These are phyloP conservation scores for Drosophila demipolita DNA, from an alignment of 2,888 invertebrate genomes.

Conservation along the genomic window DNA sequence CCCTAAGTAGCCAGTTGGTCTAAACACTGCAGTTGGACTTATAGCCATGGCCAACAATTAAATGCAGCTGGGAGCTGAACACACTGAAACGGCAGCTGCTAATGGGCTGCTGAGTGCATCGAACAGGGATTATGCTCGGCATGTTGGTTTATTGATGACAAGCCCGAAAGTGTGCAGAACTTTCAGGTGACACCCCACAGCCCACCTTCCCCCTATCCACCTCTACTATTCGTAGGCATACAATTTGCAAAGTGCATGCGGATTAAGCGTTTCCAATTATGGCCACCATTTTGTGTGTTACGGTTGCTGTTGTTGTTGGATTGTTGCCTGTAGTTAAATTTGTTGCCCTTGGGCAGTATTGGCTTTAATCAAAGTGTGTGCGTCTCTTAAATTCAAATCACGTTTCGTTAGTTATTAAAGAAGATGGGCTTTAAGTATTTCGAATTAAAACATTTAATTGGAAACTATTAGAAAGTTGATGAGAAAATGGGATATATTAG, in stretches of 20 bases:
- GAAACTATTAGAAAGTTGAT: background rate
- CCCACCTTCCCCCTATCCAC: background rate
- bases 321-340: constrained; percentile 1
- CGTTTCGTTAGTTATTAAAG: background rate
- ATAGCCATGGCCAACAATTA: constrained; percentile 6
- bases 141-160: constrained; percentile 46
- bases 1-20: constrained; percentile 11
- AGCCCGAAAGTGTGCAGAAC: constrained; percentile 18
- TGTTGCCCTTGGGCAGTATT: constrained; percentile 1
- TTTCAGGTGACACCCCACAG: background rate
- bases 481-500: background rate
- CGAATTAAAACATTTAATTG: background rate
- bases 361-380: constrained; percentile 3
- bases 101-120: constrained; percentile 34
- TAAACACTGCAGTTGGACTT: constrained; percentile 2
- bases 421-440: background rate
- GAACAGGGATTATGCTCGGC: constrained; percentile 25
- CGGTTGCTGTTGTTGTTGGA: background rate
- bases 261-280: constrained; percentile 21
- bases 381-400: background rate
- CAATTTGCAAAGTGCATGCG: constrained; percentile 22
- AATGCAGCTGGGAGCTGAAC: constrained; percentile 19
- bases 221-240: background rate
- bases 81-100: constrained; percentile 14
- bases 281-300: constrained; percentile 15